A percentile compares a stretch with the other conserved stretches of the same genome.
Conservation (phyloP, 2,113 vertebrate species). For the Crotalus tigris region DNA sequence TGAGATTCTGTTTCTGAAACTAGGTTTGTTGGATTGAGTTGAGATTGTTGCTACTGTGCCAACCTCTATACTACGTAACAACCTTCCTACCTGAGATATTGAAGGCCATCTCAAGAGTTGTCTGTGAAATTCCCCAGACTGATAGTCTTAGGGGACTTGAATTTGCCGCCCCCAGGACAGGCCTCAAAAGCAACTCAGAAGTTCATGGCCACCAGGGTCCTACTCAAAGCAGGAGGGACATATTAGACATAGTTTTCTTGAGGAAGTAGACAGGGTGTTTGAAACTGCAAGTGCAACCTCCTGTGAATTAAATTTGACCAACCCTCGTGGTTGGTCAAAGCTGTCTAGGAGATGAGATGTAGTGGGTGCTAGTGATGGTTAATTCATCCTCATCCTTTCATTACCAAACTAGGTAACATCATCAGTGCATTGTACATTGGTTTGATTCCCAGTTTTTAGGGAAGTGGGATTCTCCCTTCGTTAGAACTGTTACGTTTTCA, state of each 20-base stretch:
- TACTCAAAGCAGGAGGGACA: background rate
- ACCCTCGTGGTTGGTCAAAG: no score
- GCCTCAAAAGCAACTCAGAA: background rate
- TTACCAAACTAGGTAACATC: background rate
- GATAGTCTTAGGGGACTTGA: background rate
- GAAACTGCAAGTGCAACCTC: no score
- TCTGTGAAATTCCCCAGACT: background rate
- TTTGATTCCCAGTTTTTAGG: background rate
- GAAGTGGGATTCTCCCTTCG: background rate
- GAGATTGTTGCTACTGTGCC: background rate
- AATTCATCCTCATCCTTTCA: background rate
- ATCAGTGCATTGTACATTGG: accelerated
- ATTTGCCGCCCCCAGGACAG: background rate
- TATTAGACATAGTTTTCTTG: background rate
- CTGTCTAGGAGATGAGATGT: no score
- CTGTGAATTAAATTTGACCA: no score
- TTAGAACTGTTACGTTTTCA: background rate
- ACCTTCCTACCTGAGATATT: background rate
- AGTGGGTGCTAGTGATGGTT: no score
- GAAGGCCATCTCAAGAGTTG: background rate
- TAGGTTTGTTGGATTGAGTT: background rate
- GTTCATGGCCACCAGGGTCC: background rate
- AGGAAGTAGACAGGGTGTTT: no score
- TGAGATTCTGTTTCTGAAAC: background rate
- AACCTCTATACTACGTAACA: background rate